Conservation (phyloP, 37 sponge, comb jelly and placozoan species). For the Agelas oroides region DNA sequence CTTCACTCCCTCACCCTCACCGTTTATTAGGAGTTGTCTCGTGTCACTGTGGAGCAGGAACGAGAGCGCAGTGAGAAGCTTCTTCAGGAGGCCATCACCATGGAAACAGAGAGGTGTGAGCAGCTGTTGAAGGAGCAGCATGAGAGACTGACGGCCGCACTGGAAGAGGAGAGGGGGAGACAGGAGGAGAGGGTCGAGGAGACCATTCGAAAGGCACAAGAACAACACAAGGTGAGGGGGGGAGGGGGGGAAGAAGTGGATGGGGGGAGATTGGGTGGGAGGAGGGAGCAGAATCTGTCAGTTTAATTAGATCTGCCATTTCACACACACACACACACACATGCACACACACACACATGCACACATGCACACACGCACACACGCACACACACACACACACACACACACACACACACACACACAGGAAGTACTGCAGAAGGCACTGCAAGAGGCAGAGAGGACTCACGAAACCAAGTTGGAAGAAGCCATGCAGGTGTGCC, state of each 20-base stretch:
- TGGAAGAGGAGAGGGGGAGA: conserved; percentile 66
- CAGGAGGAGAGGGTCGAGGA: conserved; percentile 37
- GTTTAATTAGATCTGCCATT: too few species aligned
- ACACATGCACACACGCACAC: too few species aligned
- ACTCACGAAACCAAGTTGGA: conserved; percentile 32
- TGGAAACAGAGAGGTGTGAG: conserved; percentile 71
- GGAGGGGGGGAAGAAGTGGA: neutral
- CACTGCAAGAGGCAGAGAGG: conserved; percentile 32
- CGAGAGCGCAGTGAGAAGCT: conserved; percentile 63
- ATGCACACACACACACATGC: too few species aligned
- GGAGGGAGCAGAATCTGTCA: neutral
- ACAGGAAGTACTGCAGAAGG: conserved; percentile 39
- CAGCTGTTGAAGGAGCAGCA: conserved; percentile 66
- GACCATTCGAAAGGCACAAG: conserved; percentile 48
- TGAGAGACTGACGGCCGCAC: conserved; percentile 42
- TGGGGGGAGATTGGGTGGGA: neutral
- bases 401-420: too few species aligned
- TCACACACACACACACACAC: too few species aligned
- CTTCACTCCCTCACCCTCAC: neutral
- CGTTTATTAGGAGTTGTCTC: conserved; percentile 52
- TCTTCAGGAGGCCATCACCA: conserved; percentile 56
- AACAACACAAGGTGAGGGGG: conserved; percentile 44
- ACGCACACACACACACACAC: too few species aligned
- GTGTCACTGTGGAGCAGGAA: conserved; percentile 62
- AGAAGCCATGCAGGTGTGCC: conserved; percentile 63